Evolutionary conservation across 2,888 invertebrate species (phyloP), one percentile per base, ranked within the genome.

Genomic region (Thymelicus lineola): DNA sequence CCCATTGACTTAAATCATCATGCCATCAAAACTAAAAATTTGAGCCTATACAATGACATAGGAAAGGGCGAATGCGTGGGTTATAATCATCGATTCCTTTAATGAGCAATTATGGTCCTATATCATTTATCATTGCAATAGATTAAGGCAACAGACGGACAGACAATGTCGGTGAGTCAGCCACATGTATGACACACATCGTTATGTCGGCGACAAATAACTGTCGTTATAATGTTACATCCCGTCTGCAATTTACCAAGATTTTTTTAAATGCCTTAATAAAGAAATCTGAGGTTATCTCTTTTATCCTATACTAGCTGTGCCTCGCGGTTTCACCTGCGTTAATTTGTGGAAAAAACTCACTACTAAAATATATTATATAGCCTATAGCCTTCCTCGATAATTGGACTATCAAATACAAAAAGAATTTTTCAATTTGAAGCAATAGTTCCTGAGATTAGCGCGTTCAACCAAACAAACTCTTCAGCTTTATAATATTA

Each of bases 141-240:
- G 68, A 68, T 68, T 68, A 68, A 68, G 67, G 67, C 53, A 60
- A 62, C 68, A 62, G 61, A 68, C 61, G 57, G 68, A 68, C 68
- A 68, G 68, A 62, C 68, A 62, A 14, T 68, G 62, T 68, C 68
- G 62, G 68, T 68, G 62, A 69, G 57, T 69, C 68, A 68, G 45
- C 15, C 55, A 58, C 46, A 69, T 38, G 58, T 38, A 58, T 69
- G 68, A 68, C 68, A 68, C 68, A 68, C 57, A 62, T 62, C 68
- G 62, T 61, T 57, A 68, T 67, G 55, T 55, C 53, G 59, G 70
- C 70, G 48, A 70, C 70, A 68, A 72, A 73, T 66, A 70, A 71
- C 62, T 48, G 53, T 62, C 61, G 36, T 55, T 46, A 57, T 68
- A 68, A 57, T 58, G 38, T 58, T 57, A 62, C 68, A 68, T 68